Conservation (phyloP, 2,888 invertebrate species). For the Ormyrus labotus region DNA sequence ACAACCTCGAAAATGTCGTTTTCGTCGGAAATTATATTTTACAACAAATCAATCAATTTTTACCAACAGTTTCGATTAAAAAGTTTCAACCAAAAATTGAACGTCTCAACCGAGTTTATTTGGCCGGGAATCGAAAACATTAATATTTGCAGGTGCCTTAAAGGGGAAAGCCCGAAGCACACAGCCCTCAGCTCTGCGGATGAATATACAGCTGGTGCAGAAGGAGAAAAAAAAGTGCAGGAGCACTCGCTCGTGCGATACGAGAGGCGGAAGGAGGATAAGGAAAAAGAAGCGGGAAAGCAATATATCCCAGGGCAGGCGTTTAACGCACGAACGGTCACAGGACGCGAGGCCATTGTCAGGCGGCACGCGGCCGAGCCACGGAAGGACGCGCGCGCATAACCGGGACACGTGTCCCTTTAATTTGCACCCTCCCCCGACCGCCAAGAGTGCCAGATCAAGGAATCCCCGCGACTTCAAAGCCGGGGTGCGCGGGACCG, state of each 20-base stretch:
- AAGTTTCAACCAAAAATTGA: no score
- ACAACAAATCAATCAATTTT: no score
- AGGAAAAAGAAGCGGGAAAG: constrained; percentile 57
- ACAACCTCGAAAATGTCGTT: no score
- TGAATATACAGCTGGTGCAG: no score
- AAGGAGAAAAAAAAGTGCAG: constrained; percentile 27
- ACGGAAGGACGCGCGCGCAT: constrained; percentile 58
- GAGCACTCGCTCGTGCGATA: background rate
- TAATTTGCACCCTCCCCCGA: constrained; percentile 66
- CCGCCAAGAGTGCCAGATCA: constrained; percentile 57
- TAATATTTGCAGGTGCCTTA: no score
- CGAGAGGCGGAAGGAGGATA: background rate
- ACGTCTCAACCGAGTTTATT: no score
- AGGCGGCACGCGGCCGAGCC: constrained; percentile 61
- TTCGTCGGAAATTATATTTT: no score
- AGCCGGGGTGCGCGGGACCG: constrained; percentile 16
- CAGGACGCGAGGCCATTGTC: constrained; percentile 55
- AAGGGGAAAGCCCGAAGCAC: no score
- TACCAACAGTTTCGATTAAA: no score
- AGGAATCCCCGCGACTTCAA: constrained; percentile 54
- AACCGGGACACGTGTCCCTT: constrained; percentile 67
- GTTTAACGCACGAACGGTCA: constrained; percentile 67
- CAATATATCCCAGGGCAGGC: constrained; percentile 60
- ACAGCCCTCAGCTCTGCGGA: no score
- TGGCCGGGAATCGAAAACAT: no score